These are phyloP conservation scores for Aethes cnicana DNA, from an alignment of 2,888 invertebrate species.

Conservation along the genomic window DNA sequence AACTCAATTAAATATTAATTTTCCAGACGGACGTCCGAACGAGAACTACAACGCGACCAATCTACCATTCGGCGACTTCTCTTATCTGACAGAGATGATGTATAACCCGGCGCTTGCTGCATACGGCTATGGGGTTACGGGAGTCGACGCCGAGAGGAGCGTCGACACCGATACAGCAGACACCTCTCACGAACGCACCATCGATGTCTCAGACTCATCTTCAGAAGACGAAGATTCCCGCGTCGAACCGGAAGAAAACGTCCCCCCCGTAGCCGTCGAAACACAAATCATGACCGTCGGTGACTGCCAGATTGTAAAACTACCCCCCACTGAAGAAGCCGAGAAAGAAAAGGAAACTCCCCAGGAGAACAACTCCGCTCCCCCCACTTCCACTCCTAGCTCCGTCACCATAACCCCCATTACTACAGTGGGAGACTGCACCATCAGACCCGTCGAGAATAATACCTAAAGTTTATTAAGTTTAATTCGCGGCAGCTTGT, in stretches of 20 bases:
- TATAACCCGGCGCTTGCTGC: slow-evolving; percentile 64
- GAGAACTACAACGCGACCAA: slow-evolving; percentile 81
- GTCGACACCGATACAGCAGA: slow-evolving; percentile 58
- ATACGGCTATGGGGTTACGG: slow-evolving; percentile 61
- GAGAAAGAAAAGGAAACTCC: slow-evolving; percentile 57
- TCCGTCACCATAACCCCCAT: slow-evolving; percentile 75
- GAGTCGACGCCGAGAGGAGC: slow-evolving; percentile 63
- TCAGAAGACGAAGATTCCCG: slow-evolving; percentile 67
- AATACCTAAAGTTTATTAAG: slow-evolving; percentile 66
- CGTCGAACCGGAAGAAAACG: slow-evolving; percentile 62
- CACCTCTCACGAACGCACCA: slow-evolving; percentile 63
- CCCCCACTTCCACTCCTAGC: slow-evolving; percentile 56
- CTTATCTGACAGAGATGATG: slow-evolving; percentile 79
- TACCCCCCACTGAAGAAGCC: slow-evolving; percentile 60
- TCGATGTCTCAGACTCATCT: slow-evolving; percentile 71
- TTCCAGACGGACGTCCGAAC: slow-evolving; percentile 72
- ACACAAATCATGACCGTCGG: slow-evolving; percentile 78
- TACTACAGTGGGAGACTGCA: slow-evolving; percentile 76
- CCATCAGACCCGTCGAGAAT: slow-evolving; percentile 73
- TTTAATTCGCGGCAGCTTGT: too few species aligned
- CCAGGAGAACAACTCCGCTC: slow-evolving; percentile 42
- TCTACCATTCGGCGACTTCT: slow-evolving; percentile 80
- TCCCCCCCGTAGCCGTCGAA: slow-evolving; percentile 62
- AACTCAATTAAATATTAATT: too few species aligned
- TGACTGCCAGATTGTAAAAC: slow-evolving; percentile 77